Evolutionary conservation across 2,888 invertebrate genomes (phyloP), one percentile per base, ranked within the genome.

Genomic region (Pristionchus arcanus): DNA sequence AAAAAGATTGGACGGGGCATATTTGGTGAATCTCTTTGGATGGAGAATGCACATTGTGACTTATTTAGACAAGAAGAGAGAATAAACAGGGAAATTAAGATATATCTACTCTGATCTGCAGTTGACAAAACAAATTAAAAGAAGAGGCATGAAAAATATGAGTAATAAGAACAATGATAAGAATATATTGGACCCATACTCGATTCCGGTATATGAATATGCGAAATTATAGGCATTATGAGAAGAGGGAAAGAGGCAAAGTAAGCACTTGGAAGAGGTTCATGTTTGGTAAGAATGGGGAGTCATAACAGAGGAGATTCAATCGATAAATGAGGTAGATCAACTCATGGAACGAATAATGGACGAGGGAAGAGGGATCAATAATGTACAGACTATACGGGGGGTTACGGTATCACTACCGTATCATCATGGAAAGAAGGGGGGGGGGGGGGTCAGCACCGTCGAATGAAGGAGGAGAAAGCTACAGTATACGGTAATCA

Each of bases 11-110:
- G 81, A 81, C 37, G 74, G 13, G 74, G 74, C 4, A 13, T 2
- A 49, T 81, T 81, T 81, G 81, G 81, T 81, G 81, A 81, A 81
- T 81, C 81, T 81, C 81, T 81, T 81, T 81, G 81, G 81, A 19
- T 28, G n/a, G 49, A 81, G 49, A 53, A 19, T 53, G 49, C 49
- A 81, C 81, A 28, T 53, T 81, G 81, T 81, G 81, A 81, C 81
- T 42, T 49, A 81, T 81, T 13, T 49, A 81, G 81, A 81, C 49
- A 53, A 53, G 81, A 81, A 15, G 77, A 42, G 28, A 28, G 74
- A 74, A 74, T 25, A 74, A 71, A 37, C 37, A 74, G 37, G 16
- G 37, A 74, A 15, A 74, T 15, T 28, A 31, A 68, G 28, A 68
- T 11, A 42, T 5, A 25, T 2, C n/a, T 77, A 31, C 34, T 25